Evolutionary conservation across 2,888 invertebrate genomes (phyloP).

Genomic region (Proisotoma minuta): DNA sequence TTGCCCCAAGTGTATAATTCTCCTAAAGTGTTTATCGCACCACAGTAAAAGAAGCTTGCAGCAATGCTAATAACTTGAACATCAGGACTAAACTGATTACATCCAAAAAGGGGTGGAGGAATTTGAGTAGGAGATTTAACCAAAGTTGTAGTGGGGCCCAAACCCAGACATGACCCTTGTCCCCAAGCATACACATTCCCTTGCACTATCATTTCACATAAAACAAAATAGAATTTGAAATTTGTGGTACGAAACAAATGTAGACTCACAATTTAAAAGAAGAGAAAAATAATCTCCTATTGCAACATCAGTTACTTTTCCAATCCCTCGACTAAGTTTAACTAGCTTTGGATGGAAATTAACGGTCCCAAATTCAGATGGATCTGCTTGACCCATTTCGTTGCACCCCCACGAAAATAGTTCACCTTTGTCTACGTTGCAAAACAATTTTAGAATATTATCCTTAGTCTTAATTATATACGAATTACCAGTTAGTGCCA

Average conservation of each 20-base stretch:
- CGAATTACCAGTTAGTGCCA: slow-evolving; percentile 73
- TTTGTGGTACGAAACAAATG: background rate
- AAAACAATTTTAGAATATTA: slow-evolving; percentile 35
- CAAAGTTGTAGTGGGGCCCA: slow-evolving; percentile 72
- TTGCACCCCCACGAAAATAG: slow-evolving; percentile 96
- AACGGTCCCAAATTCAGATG: slow-evolving; percentile 60
- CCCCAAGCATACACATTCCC: slow-evolving; percentile 92
- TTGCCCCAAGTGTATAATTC: slow-evolving; percentile 90
- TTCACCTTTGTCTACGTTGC: slow-evolving; percentile 78
- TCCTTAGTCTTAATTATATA: background rate
- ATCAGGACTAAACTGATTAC: slow-evolving; percentile 73
- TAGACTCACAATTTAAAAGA: slow-evolving; percentile 67
- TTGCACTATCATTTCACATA: slow-evolving; percentile 57
- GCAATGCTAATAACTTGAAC: slow-evolving; percentile 62
- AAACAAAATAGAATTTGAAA: background rate
- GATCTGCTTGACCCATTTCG: slow-evolving; percentile 79
- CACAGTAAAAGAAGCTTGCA: slow-evolving; percentile 71
- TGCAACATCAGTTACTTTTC: slow-evolving; percentile 73
- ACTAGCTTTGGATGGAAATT: slow-evolving; percentile 63
- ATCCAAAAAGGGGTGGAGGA: slow-evolving; percentile 76
- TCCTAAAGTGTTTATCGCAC: slow-evolving; percentile 74
- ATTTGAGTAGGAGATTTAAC: slow-evolving; percentile 65
- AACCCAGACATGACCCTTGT: slow-evolving; percentile 77
- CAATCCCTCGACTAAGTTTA: slow-evolving; percentile 61
- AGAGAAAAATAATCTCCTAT: slow-evolving; percentile 83